phyloP scores from a whole-genome alignment of 2,888 invertebrate genomes.

The Melolontha melolontha region DNA sequence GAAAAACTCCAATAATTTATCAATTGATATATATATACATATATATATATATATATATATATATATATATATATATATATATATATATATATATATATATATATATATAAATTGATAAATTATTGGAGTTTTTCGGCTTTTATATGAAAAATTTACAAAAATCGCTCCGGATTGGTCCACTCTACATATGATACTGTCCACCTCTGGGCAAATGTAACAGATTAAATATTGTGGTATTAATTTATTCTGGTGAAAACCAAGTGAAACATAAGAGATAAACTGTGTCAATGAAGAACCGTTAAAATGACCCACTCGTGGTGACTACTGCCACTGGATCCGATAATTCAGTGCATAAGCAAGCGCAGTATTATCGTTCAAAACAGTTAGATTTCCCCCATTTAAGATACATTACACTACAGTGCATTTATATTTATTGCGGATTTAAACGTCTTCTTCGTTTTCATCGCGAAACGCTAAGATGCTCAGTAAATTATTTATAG shows the following conservation, averaged over 20 bases:
- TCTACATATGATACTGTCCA: too few relatives aligned
- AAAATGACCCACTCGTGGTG: conserved; percentile 18
- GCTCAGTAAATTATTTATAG: conserved; percentile 13
- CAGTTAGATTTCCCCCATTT: conserved; percentile 18
- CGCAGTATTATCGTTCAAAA: conserved; percentile 1
- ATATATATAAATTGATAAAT: too few relatives aligned
- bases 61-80: too few relatives aligned
- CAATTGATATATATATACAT: too few relatives aligned
- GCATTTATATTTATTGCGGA: background rate
- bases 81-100: too few relatives aligned
- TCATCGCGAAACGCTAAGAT: background rate
- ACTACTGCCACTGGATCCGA: conserved; percentile 8
- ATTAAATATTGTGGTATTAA: conserved; percentile 8
- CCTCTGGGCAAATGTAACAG: too few relatives aligned
- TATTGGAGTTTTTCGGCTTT: too few relatives aligned
- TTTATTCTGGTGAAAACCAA: conserved; percentile 10
- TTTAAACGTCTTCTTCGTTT: background rate
- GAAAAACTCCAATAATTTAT: too few relatives aligned
- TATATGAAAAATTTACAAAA: too few relatives aligned
- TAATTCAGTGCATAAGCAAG: conserved; percentile 9
- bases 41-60: too few relatives aligned
- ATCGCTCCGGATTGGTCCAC: too few relatives aligned
- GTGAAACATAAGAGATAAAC: conserved; percentile 31
- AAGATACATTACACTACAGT: too few relatives aligned
- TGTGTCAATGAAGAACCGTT: conserved; percentile 34